Conservation (phyloP, 2,888 invertebrate species). For the Sturmia bella region DNA sequence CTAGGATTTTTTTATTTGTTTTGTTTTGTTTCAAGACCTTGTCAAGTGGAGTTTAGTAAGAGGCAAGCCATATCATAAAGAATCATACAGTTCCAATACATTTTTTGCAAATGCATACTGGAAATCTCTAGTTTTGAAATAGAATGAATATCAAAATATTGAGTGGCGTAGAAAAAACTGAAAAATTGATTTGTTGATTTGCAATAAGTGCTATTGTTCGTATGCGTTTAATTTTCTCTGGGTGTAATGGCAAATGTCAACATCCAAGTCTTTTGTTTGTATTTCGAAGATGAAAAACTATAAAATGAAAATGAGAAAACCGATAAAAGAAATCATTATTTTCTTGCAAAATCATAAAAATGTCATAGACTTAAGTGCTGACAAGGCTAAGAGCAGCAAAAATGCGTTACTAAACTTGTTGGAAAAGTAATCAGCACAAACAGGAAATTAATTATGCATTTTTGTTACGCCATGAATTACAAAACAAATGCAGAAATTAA, state of each 20-base stretch:
- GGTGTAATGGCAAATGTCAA: slow-evolving; percentile 59
- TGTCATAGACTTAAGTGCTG: not conserved
- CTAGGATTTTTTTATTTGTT: slow-evolving; percentile 40
- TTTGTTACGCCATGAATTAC: too few species aligned
- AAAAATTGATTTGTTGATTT: slow-evolving; percentile 57
- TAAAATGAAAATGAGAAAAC: slow-evolving; percentile 4
- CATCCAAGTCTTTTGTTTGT: slow-evolving; percentile 37
- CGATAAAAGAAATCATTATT: slow-evolving; percentile 32
- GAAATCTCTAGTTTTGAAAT: slow-evolving; percentile 14
- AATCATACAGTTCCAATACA: slow-evolving; percentile 5
- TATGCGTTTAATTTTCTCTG: slow-evolving; percentile 14
- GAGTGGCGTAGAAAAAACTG: not conserved
- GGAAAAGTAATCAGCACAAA: not conserved
- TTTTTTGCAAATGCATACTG: not conserved
- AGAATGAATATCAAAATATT: slow-evolving; percentile 22
- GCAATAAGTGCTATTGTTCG: slow-evolving; percentile 48
- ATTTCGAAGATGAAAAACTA: slow-evolving; percentile 42
- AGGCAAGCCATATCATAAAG: slow-evolving; percentile 16
- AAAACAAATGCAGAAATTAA: too few species aligned
- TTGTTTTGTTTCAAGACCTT: slow-evolving; percentile 51
- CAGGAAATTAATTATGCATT: not conserved
- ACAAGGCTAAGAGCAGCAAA: slow-evolving; percentile 16
- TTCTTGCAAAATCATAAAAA: not conserved
- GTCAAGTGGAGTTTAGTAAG: slow-evolving; percentile 14
- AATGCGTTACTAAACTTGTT: slow-evolving; percentile 36